Base-by-base conservation (phyloP, 2,113 vertebrate species). In the Aix galericulata region DNA sequence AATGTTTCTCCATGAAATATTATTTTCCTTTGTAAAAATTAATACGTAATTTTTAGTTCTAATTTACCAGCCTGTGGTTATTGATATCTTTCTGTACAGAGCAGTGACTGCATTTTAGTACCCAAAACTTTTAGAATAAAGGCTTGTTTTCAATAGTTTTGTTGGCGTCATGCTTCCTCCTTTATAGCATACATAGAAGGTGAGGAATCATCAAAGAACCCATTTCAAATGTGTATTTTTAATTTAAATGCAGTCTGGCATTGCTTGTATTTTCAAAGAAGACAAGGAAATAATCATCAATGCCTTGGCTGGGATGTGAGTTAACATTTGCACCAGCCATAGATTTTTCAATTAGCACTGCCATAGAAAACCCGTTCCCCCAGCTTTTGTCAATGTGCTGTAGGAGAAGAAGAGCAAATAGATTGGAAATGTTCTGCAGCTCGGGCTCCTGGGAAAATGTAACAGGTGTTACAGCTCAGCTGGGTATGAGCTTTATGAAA, bases 401-500 rank as follows among this genome's bases (percentile, higher is more conserved):
- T 40, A 92, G 86, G 96, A 97, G 97, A 97, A 97, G 97, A 98
- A 97, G 97, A 98, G 98, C 98, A 98, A 98, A 98, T 97, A 98
- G 98, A 97, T 98, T 98, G 98, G 95, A 97, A 97, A 97, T 97
- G 86, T 97, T 97, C 98, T 97, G 94, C 86, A 97, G 98, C 98
- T 97, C 86, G 73, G 95, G 98, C 96, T 98, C 97, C 97, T 98
- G 98, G 98, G 98, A 98, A 98, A 98, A 98, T 98, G 98, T 98
- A 98, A 99, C 99, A 99, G 98, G 98, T 99, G 98, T 98, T 98
- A 97, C 97, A 95, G 97, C 97, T 97, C 97, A 97, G 97, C 96
- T 97, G 98, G 98, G 97, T 97, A 96, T 96, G 97, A 97, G 97
- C 97, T 98, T 97, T 97, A 98, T 97, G 91, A 97, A 98, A 98